These are phyloP conservation scores for Drosophila ochracea DNA, from an alignment of 2,888 invertebrate species.

Conservation along the genomic window DNA sequence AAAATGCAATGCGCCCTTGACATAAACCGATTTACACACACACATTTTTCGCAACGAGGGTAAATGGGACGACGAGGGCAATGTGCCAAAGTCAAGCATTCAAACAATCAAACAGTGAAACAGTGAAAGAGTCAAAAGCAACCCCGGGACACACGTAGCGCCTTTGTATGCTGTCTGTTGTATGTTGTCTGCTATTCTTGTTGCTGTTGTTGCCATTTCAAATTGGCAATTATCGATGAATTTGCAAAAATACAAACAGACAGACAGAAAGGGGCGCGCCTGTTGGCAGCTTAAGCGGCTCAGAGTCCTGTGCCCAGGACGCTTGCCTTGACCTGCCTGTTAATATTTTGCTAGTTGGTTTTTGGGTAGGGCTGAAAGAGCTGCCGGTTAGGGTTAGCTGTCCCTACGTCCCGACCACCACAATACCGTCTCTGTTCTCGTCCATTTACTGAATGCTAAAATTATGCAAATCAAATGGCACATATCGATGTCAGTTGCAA, in stretches of 20 bases:
- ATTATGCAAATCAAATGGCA: constrained; percentile 81
- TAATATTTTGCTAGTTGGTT: constrained; percentile 66
- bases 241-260: constrained; percentile 78
- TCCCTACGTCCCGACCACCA: background rate
- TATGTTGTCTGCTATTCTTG: constrained; percentile 9
- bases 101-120: constrained; percentile 35
- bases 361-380: constrained; percentile 43
- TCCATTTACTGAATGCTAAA: constrained; percentile 46
- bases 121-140: constrained; percentile 64
- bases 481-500: constrained; percentile 78
- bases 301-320: constrained; percentile 37
- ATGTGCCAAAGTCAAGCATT: constrained; percentile 57
- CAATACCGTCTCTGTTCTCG: constrained; percentile 16
- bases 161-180: constrained; percentile 53
- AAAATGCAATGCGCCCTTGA: constrained; percentile 73
- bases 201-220: constrained; percentile 74
- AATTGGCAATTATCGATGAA: constrained; percentile 82
- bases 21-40: constrained; percentile 37
- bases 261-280: constrained; percentile 51
- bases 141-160: constrained; percentile 55
- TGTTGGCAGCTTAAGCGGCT: constrained; percentile 69
- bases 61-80: constrained; percentile 19
- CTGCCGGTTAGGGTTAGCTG: constrained; percentile 47
- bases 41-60: background rate
- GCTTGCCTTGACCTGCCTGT: constrained; percentile 37